These are phyloP conservation scores for Chymomyza procnemis DNA, from an alignment of 2,888 invertebrate species.

Conservation along the genomic window DNA sequence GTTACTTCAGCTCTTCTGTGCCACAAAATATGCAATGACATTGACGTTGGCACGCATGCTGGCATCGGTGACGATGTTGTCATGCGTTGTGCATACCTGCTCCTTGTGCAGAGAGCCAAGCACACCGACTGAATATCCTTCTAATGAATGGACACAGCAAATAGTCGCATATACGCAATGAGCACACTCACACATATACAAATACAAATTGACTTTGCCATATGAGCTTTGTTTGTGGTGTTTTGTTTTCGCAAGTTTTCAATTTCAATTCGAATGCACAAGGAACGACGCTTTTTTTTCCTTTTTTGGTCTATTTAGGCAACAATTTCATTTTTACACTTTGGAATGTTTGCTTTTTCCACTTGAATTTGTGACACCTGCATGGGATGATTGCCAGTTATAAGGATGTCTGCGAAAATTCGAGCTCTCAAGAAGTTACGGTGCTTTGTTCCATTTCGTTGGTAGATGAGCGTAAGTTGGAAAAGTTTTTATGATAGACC, in stretches of 20 bases:
- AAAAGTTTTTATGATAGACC: background rate
- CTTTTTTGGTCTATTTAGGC: background rate
- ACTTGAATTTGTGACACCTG: background rate
- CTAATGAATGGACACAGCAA: conserved; percentile 56
- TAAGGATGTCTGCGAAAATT: background rate
- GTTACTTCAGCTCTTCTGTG: background rate
- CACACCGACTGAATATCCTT: conserved; percentile 47
- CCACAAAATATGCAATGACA: conserved; percentile 1
- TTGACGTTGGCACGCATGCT: background rate
- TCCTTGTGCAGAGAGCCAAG: conserved; percentile 38
- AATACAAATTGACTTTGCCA: background rate
- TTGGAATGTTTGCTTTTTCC: background rate
- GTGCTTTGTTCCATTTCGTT: background rate
- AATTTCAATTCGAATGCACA: conserved; percentile 3
- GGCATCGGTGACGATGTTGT: background rate
- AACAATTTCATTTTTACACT: background rate
- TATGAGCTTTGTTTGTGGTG: background rate
- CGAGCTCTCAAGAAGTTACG: background rate
- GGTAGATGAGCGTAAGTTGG: too few species aligned
- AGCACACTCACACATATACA: conserved; percentile 3
- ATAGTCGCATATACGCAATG: conserved; percentile 6
- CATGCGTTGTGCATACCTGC: background rate
- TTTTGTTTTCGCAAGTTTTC: background rate
- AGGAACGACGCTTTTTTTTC: background rate
- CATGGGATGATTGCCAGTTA: background rate